Evolutionary conservation across 2,113 vertebrate species (phyloP).

Genomic region (Forbesichthys papilliferus): DNA sequence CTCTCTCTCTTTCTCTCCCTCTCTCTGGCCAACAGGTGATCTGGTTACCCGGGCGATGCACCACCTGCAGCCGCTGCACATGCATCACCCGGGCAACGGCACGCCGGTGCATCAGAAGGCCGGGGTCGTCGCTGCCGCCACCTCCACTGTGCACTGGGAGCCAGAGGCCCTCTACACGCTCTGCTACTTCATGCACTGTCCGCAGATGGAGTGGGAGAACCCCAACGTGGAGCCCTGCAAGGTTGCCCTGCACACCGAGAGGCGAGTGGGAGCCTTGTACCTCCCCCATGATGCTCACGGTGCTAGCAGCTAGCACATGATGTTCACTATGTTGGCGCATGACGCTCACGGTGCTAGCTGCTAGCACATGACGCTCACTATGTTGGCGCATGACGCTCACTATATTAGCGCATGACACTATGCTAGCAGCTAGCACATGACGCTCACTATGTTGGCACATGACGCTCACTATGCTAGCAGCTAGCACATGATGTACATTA

Average conservation of each 20-base stretch:
- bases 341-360: too few species aligned
- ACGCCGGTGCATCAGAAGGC: constrained; percentile 89
- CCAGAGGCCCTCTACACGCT: constrained; percentile 95
- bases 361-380: too few species aligned
- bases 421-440: too few species aligned
- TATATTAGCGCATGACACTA: too few species aligned
- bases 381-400: too few species aligned
- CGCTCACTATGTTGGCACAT: too few species aligned
- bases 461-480: too few species aligned
- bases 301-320: too few species aligned
- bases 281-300: too few species aligned
- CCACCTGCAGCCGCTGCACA: constrained; percentile 90
- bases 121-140: constrained; percentile 3
- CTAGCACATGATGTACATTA: too few species aligned
- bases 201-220: constrained; percentile 98
- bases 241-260: constrained; percentile 92
- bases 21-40: constrained; percentile 77
- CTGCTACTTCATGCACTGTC: constrained; percentile 99
- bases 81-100: constrained; percentile 87
- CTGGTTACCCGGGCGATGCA: constrained; percentile 96
- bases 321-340: too few species aligned
- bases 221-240: constrained; percentile 95
- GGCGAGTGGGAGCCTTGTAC: constrained; percentile 72
- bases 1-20: too few species aligned
- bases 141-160: constrained; percentile 85